Evolutionary conservation across 2,797 vertebrate genomes (phyloP).

Genomic region (Aratinga solstitialis): DNA sequence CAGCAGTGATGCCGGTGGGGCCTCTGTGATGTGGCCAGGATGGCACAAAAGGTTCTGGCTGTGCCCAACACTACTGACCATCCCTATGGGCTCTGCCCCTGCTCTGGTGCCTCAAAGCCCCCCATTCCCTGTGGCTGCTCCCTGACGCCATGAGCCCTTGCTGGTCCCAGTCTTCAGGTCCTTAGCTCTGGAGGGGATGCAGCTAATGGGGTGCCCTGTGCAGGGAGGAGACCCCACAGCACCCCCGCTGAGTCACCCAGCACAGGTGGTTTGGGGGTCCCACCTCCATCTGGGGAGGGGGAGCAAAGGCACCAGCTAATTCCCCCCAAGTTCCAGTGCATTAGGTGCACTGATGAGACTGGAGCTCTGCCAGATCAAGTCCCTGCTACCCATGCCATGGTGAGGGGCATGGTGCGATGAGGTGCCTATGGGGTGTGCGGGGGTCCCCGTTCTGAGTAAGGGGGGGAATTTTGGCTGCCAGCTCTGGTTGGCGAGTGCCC

Average conservation of each 20-base stretch:
- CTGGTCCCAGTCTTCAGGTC: neutral
- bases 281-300: neutral
- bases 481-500: neutral
- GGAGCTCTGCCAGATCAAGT: neutral
- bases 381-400: neutral
- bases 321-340: no score
- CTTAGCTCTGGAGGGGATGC: neutral
- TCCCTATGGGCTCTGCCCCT: neutral
- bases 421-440: neutral
- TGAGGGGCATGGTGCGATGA: neutral
- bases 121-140: neutral
- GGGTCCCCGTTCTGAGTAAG: neutral
- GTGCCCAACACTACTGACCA: accelerated
- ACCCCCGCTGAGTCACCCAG: neutral
- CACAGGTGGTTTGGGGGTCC: neutral
- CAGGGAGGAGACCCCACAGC: neutral
- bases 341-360: neutral
- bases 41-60: neutral
- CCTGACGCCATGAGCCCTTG: neutral
- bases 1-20: no score
- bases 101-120: neutral
- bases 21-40: neutral
- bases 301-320: accelerated
- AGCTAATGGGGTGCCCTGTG: neutral
- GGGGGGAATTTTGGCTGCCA: neutral